phyloP scores from a whole-genome alignment of 2,797 vertebrate species.

The Acipenser oxyrinchus region DNA sequence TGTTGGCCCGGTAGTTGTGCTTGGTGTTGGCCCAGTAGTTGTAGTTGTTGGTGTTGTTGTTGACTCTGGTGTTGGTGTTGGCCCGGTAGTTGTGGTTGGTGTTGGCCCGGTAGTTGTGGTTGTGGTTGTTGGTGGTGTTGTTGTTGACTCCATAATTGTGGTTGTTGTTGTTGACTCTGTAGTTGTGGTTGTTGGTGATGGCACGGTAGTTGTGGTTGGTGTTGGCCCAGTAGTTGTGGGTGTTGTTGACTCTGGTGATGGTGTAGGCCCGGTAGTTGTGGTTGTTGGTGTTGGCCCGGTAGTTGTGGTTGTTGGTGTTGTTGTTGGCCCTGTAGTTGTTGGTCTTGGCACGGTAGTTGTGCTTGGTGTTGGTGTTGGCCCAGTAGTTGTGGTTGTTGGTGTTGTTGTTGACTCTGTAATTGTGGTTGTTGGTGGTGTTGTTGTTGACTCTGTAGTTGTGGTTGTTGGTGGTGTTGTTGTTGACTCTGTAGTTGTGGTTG shows the following conservation, averaged over 20 bases:
- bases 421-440: neutral
- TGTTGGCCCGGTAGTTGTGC: too few species aligned
- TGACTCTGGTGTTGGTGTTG: too few species aligned
- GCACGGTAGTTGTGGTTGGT: neutral
- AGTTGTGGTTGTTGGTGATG: neutral
- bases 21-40: neutral
- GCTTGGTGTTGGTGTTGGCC: neutral
- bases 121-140: neutral
- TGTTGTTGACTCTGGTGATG: slow-evolving; percentile 2
- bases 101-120: neutral
- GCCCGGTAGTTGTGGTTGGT: too few species aligned
- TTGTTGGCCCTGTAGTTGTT: neutral
- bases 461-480: neutral
- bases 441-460: rapidly evolving
- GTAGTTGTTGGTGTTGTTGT: slow-evolving; percentile 3
- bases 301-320: neutral
- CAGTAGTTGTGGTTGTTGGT: neutral
- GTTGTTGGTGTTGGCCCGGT: neutral
- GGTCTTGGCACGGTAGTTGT: neutral
- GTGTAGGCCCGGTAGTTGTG: neutral
- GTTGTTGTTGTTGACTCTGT: neutral
- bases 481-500: neutral
- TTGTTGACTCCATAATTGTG: too few species aligned
- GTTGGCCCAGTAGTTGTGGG: neutral
- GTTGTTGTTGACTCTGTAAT: neutral